A percentile compares a stretch with the other conserved stretches of the same genome.
Conservation (phyloP, 2,797 vertebrate genomes). For the Hydrocynus forskahlii region DNA sequence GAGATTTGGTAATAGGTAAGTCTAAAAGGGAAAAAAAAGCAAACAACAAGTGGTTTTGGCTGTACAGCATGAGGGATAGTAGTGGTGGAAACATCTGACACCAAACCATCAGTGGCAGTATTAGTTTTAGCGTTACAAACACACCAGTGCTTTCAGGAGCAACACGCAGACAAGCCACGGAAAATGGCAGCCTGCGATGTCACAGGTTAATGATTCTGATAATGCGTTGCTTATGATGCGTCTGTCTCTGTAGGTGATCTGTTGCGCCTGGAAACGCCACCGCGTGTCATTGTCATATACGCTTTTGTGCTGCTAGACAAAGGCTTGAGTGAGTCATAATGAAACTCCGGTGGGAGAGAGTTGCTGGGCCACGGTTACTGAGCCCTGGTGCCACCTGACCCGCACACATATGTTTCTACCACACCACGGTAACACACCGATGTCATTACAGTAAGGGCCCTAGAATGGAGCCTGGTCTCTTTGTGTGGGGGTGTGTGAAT, state of each 20-base stretch:
- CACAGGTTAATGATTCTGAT: neutral
- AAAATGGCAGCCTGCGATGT: neutral
- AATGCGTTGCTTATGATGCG: neutral
- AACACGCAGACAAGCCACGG: too few species aligned
- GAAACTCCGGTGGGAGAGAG: conserved; percentile 3
- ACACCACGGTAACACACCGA: conserved; percentile 34
- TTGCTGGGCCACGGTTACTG: conserved; percentile 35
- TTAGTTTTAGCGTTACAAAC: too few species aligned
- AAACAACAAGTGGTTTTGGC: too few species aligned
- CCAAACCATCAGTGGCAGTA: neutral
- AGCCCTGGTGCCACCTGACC: conserved; percentile 54
- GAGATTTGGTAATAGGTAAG: too few species aligned
- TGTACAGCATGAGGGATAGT: neutral
- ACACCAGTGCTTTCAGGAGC: too few species aligned
- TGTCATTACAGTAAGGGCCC: conserved; percentile 7
- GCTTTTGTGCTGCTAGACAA: conserved; percentile 31
- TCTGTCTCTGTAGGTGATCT: conserved; percentile 20
- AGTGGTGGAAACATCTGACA: neutral
- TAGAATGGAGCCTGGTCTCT: neutral
- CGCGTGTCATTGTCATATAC: conserved; percentile 32
- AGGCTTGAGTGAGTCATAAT: conserved; percentile 49
- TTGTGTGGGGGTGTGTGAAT: neutral
- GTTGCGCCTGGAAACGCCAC: conserved; percentile 28
- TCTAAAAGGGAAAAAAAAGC: too few species aligned
- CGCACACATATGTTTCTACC: conserved; percentile 51